phyloP scores from a whole-genome alignment of 1,140 invertebrate species.

The Mactra quadrangularis region DNA sequence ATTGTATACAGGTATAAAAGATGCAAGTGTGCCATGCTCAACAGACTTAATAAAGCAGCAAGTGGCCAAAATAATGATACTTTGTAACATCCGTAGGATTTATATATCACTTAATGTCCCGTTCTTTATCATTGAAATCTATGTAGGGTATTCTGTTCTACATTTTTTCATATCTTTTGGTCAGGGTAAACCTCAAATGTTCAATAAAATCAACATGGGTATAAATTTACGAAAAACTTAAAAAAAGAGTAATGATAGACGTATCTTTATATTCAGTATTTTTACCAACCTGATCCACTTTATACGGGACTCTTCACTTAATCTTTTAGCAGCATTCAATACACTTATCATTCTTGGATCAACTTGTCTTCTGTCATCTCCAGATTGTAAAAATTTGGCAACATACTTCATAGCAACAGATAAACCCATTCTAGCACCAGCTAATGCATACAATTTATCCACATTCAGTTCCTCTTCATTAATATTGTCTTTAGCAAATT shows the following conservation, averaged over 20 bases:
- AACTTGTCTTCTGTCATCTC: conserved; percentile 34
- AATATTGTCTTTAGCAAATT: conserved; percentile 8
- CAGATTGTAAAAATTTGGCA: conserved; percentile 38
- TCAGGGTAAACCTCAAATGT: neutral
- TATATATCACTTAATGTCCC: too few species aligned
- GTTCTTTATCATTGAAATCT: too few species aligned
- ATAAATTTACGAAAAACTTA: neutral
- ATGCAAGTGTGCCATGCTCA: too few species aligned
- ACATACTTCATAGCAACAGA: conserved; percentile 63
- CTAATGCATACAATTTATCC: conserved; percentile 63
- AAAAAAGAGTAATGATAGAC: conserved; percentile 1
- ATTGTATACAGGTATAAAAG: too few species aligned
- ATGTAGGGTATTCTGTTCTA: too few species aligned
- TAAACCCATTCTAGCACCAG: conserved; percentile 68
- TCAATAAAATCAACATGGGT: neutral
- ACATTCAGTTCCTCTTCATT: conserved; percentile 32
- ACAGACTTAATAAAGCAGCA: too few species aligned
- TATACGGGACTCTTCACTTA: conserved; percentile 62
- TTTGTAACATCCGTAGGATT: too few species aligned
- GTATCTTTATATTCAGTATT: neutral
- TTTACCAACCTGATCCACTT: conserved; percentile 67
- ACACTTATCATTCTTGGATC: conserved; percentile 33
- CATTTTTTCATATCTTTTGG: too few species aligned
- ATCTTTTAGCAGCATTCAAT: conserved; percentile 54
- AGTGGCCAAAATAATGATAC: too few species aligned